Base-by-base conservation (phyloP, 1,140 invertebrate genomes). In the Cryptotermes secundus region DNA sequence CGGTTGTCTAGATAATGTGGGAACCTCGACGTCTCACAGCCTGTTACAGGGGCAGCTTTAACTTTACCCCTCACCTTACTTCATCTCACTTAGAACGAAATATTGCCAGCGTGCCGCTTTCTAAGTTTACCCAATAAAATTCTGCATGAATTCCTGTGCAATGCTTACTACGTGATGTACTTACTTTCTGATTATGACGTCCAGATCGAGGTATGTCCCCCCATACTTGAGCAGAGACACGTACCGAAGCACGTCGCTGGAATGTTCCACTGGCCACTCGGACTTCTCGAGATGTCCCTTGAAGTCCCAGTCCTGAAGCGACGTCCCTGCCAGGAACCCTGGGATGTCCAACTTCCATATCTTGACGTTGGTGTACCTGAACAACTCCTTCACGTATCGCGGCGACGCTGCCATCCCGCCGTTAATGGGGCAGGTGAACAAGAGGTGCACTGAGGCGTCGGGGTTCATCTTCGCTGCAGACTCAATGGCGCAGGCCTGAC, bases 161-260 rank as follows among this genome's bases (percentile, higher is more conserved):
- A n/a, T n/a, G n/a, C n/a, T n/a, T n/a, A n/a, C 81, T 24, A n/a
- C 26, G 4, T 6, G 14, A 7, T 81, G 26, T 38, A 38, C 38
- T 38, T 12, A 86, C 53, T 84, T 93, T 16, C 92, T 91, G 2
- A 96, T 91, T 10, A 96, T 92, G 2, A 96, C 92, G 87, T 96
- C 95, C 84, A 95, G 88, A 86, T 97, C 96, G 72, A 96, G 87
- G 88, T 96, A 96, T 65, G 95, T 93, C 1, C 96, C 96, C 38
- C 95, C 94, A 84, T 92, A 96, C 87, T 95, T 96, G 91, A 93
- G 96, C 1, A 96, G 88, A 0, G 94, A 93, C 22, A 96, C 86
- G 86, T 93, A 96, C 85, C 95, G 91, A 45, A 96, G 87, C n/a
- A 95, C 90, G 87, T 96, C 94, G 31, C 92, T 92, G 86, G 94